phyloP scores from a whole-genome alignment of 2,797 vertebrate genomes.

The Delichon dasypus region DNA sequence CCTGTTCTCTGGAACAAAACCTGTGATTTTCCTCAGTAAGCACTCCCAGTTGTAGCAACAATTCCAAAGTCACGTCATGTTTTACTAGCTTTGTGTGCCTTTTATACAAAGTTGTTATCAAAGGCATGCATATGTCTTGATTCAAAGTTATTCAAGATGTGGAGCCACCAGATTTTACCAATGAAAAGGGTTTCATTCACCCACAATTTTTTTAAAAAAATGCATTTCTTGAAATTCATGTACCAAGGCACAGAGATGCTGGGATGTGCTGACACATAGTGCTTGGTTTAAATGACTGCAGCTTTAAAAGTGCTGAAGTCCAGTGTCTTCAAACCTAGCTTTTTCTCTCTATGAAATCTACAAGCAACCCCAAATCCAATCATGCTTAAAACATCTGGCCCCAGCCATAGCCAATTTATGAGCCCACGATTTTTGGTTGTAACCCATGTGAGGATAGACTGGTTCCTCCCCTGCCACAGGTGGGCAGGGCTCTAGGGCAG shows the following conservation, averaged over 20 bases:
- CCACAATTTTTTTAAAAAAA: not conserved
- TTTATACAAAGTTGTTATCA: not conserved
- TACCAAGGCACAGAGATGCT: not conserved
- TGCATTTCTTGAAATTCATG: not conserved
- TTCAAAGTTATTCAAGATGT: conserved; percentile 32
- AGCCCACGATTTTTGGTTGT: not conserved
- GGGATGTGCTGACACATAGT: not conserved
- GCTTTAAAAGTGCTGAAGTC: not conserved
- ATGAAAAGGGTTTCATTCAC: not conserved
- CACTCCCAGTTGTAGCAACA: conserved; percentile 34
- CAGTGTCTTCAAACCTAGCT: not conserved
- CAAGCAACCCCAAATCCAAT: not conserved
- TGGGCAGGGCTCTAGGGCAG: not conserved
- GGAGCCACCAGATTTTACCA: not conserved
- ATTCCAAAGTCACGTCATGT: not conserved
- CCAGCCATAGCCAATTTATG: not conserved
- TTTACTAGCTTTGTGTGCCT: conserved; percentile 16
- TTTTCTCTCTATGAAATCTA: not conserved
- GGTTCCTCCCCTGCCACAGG: not conserved
- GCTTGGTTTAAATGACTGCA: not conserved
- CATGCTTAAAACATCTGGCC: not conserved
- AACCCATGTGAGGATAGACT: not conserved
- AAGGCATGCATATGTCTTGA: not conserved
- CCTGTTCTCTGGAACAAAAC: conserved; percentile 4
- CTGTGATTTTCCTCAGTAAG: not conserved